phyloP scores from a whole-genome alignment of 2,888 invertebrate genomes.

The Trachelus iudaicus region DNA sequence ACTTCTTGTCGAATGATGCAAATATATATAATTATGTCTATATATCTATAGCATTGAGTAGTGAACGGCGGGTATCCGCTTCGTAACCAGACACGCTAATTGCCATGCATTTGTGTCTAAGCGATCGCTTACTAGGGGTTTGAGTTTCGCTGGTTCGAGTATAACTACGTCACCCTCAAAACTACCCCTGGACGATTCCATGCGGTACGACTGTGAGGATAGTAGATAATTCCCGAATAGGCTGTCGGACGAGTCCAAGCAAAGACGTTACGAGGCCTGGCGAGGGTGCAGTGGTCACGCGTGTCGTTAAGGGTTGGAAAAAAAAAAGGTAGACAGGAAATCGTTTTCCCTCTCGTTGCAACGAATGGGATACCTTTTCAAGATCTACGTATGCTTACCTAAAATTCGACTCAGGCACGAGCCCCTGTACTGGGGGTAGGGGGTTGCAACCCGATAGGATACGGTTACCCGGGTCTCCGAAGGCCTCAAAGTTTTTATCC shows the following conservation, averaged over 20 bases:
- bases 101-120: not conserved
- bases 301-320: too few species aligned
- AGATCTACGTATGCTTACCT: not conserved
- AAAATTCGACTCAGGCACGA: not conserved
- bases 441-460: constrained; percentile 29
- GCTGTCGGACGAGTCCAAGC: too few species aligned
- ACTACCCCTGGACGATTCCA: constrained; percentile 3
- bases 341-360: not conserved
- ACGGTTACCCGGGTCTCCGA: constrained; percentile 14
- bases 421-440: not conserved
- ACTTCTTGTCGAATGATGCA: not conserved
- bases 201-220: not conserved
- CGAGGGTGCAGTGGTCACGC: too few species aligned
- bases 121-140: not conserved
- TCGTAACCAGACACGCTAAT: not conserved
- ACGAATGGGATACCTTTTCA: not conserved
- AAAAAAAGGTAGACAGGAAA: too few species aligned
- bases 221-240: not conserved
- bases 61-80: not conserved
- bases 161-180: constrained; percentile 5
- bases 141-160: not conserved
- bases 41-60: not conserved
- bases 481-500: constrained; percentile 9
- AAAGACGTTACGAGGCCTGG: too few species aligned
- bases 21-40: not conserved